Percentiles rank a stretch among this genome's conserved stretches.
Evolutionary conservation across 1,140 invertebrate genomes (phyloP).

Genomic region (Drosophila azteca): DNA sequence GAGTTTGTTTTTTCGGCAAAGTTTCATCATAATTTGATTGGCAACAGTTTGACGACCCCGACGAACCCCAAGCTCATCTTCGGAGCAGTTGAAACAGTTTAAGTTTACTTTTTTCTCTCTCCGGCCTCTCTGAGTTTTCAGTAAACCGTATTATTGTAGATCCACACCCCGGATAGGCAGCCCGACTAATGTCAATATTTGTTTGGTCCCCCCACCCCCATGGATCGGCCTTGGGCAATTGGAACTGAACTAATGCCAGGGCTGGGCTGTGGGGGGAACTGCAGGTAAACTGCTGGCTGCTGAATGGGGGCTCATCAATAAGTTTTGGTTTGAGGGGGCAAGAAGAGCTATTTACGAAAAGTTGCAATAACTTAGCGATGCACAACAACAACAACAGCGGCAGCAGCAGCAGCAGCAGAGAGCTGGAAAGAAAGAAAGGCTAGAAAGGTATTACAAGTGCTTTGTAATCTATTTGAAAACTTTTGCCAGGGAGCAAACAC

Average conservation of each 20-base stretch:
- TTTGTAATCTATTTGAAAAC: conserved; percentile 78
- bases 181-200: too few relatives aligned
- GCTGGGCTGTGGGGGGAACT: neutral
- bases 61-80: neutral
- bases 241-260: conserved; percentile 15
- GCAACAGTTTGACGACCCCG: conserved; percentile 33
- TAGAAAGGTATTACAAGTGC: conserved; percentile 72
- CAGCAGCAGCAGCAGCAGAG: neutral
- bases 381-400: conserved; percentile 9
- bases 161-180: neutral
- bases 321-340: conserved; percentile 19
- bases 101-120: neutral
- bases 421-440: conserved; percentile 5
- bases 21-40: conserved; percentile 56
- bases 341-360: conserved; percentile 57
- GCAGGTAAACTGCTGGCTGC: conserved; percentile 12
- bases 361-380: conserved; percentile 75
- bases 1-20: conserved; percentile 33
- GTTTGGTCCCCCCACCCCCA: too few relatives aligned
- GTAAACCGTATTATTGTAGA: too few relatives aligned
- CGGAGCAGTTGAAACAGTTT: too few relatives aligned
- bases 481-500: conserved; percentile 48
- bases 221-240: neutral
- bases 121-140: neutral
- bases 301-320: conserved; percentile 58